Conservation (phyloP, 2,888 invertebrate genomes). For the Trachelus stipa region DNA sequence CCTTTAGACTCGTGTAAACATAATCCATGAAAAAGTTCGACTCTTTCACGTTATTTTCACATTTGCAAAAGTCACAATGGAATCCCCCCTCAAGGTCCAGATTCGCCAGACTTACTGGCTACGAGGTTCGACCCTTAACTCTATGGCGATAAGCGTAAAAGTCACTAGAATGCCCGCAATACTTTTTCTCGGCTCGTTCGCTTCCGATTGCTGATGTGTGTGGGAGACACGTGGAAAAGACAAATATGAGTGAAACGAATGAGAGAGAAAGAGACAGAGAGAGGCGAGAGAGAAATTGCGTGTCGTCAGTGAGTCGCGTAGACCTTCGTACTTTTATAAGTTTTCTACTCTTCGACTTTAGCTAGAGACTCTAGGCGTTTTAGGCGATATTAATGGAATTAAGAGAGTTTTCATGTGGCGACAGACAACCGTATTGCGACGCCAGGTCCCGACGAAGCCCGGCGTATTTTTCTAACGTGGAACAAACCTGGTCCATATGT, state of each 20-base stretch:
- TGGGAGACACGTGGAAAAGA: constrained; percentile 14
- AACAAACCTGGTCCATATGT: neutral
- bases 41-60: neutral
- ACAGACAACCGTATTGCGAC: neutral
- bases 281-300: constrained; percentile 10
- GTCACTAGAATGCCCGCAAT: constrained; percentile 14
- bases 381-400: neutral
- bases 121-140: neutral
- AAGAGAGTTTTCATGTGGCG: neutral
- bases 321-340: constrained; percentile 58
- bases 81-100: constrained; percentile 3
- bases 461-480: neutral
- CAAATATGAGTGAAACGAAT: constrained; percentile 7
- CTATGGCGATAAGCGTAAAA: neutral
- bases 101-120: neutral
- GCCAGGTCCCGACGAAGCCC: neutral
- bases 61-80: neutral
- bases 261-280: neutral
- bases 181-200: constrained; percentile 9
- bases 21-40: neutral
- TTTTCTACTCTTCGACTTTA: constrained; percentile 56
- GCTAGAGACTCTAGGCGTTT: constrained; percentile 29
- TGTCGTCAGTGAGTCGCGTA: constrained; percentile 17
- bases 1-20: neutral
- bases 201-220: neutral